These are phyloP conservation scores for Oopsacas minuta DNA, from an alignment of 37 sponge, comb jelly and placozoan genomes.

Conservation along the genomic window DNA sequence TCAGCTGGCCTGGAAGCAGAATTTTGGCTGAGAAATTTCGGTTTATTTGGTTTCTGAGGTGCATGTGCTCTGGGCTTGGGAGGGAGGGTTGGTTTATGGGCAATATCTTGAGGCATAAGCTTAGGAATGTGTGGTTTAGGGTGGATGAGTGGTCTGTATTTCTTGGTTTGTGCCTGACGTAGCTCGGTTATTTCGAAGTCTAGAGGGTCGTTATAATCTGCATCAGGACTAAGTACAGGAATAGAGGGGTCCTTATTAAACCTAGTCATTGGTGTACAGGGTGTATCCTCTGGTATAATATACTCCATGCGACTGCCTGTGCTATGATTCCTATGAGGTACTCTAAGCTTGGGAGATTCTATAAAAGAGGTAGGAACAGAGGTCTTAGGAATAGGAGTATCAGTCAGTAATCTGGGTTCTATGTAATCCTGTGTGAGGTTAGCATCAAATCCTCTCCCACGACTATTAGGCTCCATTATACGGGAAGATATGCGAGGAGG, in stretches of 20 bases:
- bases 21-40: not conserved
- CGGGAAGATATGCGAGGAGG: not conserved
- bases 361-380: not conserved
- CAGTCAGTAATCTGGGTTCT: not conserved
- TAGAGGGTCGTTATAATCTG: not conserved
- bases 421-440: constrained; percentile 7
- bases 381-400: not conserved
- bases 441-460: too few relatives aligned
- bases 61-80: not conserved
- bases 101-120: not conserved
- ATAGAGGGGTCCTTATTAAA: not conserved
- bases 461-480: not conserved
- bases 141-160: not conserved
- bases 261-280: not conserved
- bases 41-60: not conserved
- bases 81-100: not conserved
- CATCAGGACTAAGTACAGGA: not conserved
- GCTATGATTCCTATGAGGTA: not conserved
- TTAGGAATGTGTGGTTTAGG: not conserved
- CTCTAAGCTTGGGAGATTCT: not conserved
- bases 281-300: not conserved
- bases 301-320: not conserved
- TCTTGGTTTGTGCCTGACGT: not conserved
- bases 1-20: too few relatives aligned
- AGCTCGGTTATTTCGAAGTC: not conserved